Evolutionary conservation across 2,797 vertebrate species (phyloP).

Genomic region (Masticophis lateralis): DNA sequence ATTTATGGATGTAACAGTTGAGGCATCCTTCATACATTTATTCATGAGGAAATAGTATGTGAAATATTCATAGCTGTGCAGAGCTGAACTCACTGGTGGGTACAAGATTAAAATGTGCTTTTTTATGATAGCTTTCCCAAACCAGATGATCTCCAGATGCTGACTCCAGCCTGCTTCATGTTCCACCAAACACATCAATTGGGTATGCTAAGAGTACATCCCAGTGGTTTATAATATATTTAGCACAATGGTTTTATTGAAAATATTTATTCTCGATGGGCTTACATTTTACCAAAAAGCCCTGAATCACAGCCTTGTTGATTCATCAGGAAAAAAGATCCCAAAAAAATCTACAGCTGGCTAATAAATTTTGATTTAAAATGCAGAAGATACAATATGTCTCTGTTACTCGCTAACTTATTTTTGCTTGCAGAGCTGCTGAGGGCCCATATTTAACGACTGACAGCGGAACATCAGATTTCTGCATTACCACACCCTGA

Average conservation of each 20-base stretch:
- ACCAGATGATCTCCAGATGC: background rate
- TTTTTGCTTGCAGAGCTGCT: background rate
- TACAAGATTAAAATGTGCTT: background rate
- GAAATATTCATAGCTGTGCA: background rate
- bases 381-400: background rate
- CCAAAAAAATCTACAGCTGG: background rate
- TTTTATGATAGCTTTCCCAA: background rate
- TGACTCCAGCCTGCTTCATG: background rate
- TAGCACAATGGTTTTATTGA: background rate
- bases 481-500: background rate
- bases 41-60: background rate
- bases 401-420: background rate
- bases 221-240: background rate
- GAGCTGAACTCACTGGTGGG: background rate
- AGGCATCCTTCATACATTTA: background rate
- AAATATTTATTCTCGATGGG: background rate
- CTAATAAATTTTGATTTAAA: background rate
- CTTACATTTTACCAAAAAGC: background rate
- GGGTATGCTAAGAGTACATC: background rate
- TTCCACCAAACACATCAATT: background rate
- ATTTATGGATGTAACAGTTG: background rate
- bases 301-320: background rate
- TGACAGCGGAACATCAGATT: background rate
- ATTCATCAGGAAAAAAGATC: background rate
- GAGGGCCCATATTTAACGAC: background rate